A percentile compares a stretch with the other conserved stretches of the same genome.
These are phyloP conservation scores for Pomacea maculata DNA, from an alignment of 1,140 invertebrate species.

Conservation along the genomic window DNA sequence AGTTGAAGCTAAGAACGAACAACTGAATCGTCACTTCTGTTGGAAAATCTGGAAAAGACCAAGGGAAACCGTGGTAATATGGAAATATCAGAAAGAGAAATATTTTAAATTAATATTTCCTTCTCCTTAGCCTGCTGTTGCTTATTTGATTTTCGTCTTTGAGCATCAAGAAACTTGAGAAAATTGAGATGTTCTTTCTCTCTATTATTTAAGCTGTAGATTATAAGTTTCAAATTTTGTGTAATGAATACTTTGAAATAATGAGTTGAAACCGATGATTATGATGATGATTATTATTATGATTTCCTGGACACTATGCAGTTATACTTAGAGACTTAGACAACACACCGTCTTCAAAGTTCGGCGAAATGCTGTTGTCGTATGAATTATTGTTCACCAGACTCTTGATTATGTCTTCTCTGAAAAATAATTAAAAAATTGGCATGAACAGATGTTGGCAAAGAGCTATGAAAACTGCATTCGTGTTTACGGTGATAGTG, in stretches of 20 bases:
- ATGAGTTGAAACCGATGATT: too few species aligned
- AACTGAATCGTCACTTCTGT: slow-evolving; percentile 38
- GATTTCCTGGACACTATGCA: too few species aligned
- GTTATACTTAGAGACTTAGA: too few species aligned
- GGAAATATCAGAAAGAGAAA: background rate
- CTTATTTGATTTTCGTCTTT: background rate
- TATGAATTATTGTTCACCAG: slow-evolving; percentile 9
- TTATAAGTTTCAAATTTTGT: too few species aligned
- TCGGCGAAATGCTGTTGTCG: slow-evolving; percentile 7
- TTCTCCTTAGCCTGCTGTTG: background rate
- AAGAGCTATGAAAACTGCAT: too few species aligned
- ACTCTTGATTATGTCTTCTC: slow-evolving; percentile 8
- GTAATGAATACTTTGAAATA: too few species aligned
- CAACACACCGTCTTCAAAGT: slow-evolving; percentile 8
- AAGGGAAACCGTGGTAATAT: background rate
- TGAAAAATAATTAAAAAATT: background rate
- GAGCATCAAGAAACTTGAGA: too few species aligned
- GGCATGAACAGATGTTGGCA: too few species aligned
- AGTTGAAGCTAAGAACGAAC: slow-evolving; percentile 36
- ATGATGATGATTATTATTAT: too few species aligned
- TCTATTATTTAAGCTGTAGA: too few species aligned
- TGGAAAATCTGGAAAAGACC: slow-evolving; percentile 23
- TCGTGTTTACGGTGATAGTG: too few species aligned
- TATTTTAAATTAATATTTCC: background rate
- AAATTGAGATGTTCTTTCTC: too few species aligned